Percentiles rank a stretch among this genome's conserved stretches.
Conservation (phyloP, 2,113 vertebrate genomes). For the Cinclus cinclus region DNA sequence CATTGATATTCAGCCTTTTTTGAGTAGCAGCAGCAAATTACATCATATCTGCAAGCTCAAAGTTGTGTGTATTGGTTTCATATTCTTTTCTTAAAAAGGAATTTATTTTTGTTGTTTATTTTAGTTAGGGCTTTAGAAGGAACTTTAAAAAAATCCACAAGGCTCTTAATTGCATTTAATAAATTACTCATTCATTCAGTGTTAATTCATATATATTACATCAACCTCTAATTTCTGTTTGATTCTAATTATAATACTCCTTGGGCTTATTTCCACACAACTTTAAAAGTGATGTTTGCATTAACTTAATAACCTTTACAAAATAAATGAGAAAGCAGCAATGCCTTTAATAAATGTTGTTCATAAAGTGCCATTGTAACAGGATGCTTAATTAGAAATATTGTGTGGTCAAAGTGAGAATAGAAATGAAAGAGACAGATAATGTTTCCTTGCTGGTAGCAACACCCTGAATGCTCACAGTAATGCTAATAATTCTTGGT, state of each 20-base stretch:
- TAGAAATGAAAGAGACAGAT: slow-evolving; percentile 46
- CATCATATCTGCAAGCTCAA: not conserved
- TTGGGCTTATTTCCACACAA: slow-evolving; percentile 38
- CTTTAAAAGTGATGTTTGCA: slow-evolving; percentile 51
- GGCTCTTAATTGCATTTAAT: not conserved
- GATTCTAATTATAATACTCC: slow-evolving; percentile 51
- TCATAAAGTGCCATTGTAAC: slow-evolving; percentile 31
- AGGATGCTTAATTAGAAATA: slow-evolving; percentile 66
- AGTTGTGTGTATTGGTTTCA: not conserved
- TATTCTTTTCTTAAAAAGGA: not conserved
- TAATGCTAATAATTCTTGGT: slow-evolving; percentile 56
- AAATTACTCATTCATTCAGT: not conserved
- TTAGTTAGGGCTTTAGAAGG: not conserved
- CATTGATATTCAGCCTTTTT: not conserved
- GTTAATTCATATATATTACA: slow-evolving; percentile 26
- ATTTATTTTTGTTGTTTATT: not conserved
- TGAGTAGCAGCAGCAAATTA: not conserved
- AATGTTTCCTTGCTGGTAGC: slow-evolving; percentile 42
- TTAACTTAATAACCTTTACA: slow-evolving; percentile 52
- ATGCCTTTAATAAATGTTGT: slow-evolving; percentile 41
- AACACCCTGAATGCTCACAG: slow-evolving; percentile 24
- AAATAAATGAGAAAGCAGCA: slow-evolving; percentile 35
- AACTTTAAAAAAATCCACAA: not conserved
- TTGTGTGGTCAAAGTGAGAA: slow-evolving; percentile 64
- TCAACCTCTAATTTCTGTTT: slow-evolving; percentile 49